These are phyloP conservation scores for Musca domestica DNA, from an alignment of 1,140 invertebrate genomes.

Conservation along the genomic window DNA sequence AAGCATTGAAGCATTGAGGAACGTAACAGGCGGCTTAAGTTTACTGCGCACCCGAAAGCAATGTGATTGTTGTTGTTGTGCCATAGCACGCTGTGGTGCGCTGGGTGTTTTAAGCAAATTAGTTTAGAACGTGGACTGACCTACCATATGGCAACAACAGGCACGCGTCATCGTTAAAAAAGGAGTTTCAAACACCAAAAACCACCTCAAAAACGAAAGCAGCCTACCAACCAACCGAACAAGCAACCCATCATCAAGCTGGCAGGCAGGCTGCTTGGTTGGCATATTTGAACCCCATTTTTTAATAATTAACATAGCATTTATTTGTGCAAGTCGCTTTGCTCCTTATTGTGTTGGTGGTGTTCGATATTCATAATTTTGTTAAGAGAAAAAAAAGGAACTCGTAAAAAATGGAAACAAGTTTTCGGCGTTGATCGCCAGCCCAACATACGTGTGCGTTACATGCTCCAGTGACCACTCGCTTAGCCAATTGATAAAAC, in stretches of 20 bases:
- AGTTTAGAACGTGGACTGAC: conserved; percentile 19
- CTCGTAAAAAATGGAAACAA: conserved; percentile 3
- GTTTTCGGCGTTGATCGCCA: conserved; percentile 1
- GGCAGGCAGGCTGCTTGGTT: too few relatives aligned
- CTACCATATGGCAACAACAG: conserved; percentile 16
- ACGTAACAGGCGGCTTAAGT: conserved; percentile 12
- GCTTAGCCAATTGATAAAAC: neutral
- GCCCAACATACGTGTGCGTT: neutral
- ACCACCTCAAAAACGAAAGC: neutral
- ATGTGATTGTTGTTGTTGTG: too few relatives aligned
- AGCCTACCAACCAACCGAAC: neutral
- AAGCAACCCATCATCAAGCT: too few relatives aligned
- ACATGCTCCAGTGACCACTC: conserved; percentile 5
- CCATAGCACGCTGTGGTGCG: neutral
- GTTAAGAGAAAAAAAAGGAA: too few relatives aligned
- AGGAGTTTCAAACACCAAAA: neutral
- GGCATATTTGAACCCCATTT: too few relatives aligned
- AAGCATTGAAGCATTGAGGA: conserved; percentile 14
- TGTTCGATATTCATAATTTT: too few relatives aligned
- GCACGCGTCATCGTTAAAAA: conserved; percentile 1
- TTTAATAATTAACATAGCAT: too few relatives aligned
- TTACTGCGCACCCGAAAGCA: neutral
- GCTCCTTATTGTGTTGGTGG: too few relatives aligned
- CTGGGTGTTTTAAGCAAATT: conserved; percentile 10
- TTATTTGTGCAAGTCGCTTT: too few relatives aligned